Evolutionary conservation across 1,140 invertebrate genomes (phyloP), one percentile per base, ranked within the genome.

Genomic region (Eumeta japonica): DNA sequence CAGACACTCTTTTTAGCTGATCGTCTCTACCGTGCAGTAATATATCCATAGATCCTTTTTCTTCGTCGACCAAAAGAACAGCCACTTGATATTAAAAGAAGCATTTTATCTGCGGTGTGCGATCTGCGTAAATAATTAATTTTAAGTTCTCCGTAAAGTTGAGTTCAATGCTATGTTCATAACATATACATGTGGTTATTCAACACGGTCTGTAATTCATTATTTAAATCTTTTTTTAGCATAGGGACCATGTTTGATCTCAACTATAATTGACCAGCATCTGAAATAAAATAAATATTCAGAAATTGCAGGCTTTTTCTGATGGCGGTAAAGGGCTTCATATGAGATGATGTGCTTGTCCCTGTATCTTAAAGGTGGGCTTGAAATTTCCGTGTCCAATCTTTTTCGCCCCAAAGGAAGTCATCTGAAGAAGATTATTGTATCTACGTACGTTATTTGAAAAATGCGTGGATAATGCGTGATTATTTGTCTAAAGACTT

Each of bases 371-470:
- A 50, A 65, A 74, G 20, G 62, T 68, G 5, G 59, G 56, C 50
- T 58, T 58, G 35, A 54, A 67, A 13, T 37, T 18, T 3, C 44
- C 45, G 43, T 58, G 52, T 15, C 13, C 3, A 2, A 64, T 48
- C 41, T 50, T 30, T 32, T 52, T 50, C 1, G 46, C 56, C 1
- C 59, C 61, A 51, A 64, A 70, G 1, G 58, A 62, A 7, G 55
- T 65, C 49, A 62, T 64, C 55, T 64, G 64, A 24, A 77, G 70
- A n/a, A n/a, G n/a, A n/a, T n/a, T n/a, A n/a, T n/a, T n/a, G n/a
- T n/a, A n/a, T n/a, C n/a, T n/a, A n/a, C n/a, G n/a, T n/a, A n/a
- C n/a, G n/a, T n/a, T n/a, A n/a, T n/a, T n/a, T n/a, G n/a, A n/a
- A n/a, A n/a, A n/a, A n/a, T n/a, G n/a, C n/a, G n/a, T n/a, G n/a